Conservation (phyloP, 2,888 invertebrate genomes). For the Mystacides longicornis region DNA sequence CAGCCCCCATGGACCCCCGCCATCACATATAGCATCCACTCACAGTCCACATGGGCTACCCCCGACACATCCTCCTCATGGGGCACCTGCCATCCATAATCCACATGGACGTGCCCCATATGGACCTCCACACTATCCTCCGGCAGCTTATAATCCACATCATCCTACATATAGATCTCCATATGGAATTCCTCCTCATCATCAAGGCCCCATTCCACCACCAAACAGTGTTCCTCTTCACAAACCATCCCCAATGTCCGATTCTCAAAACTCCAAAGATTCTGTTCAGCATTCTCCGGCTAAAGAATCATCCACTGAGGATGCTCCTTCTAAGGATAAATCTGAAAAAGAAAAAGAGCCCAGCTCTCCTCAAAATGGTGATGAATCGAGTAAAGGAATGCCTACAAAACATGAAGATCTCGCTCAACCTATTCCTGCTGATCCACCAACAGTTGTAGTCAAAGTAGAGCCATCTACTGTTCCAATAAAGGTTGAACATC, state of each 20-base stretch:
- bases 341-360: background rate
- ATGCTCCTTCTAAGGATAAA: background rate
- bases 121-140: background rate
- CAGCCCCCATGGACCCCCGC: slow-evolving; percentile 10
- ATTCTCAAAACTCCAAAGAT: slow-evolving; percentile 24
- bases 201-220: slow-evolving; percentile 26
- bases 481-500: slow-evolving; percentile 23
- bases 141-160: background rate
- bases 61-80: slow-evolving; percentile 7
- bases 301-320: background rate
- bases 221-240: slow-evolving; percentile 32
- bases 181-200: slow-evolving; percentile 22
- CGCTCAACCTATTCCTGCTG: background rate
- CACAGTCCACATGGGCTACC: slow-evolving; percentile 22
- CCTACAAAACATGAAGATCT: background rate
- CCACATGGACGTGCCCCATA: background rate
- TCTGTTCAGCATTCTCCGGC: background rate
- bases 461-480: slow-evolving; percentile 27
- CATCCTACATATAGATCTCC: slow-evolving; percentile 18
- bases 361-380: background rate
- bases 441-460: background rate
- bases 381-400: background rate
- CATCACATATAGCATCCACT: slow-evolving; percentile 2
- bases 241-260: slow-evolving; percentile 26
- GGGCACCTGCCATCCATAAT: background rate